A percentile compares a stretch with the other conserved stretches of the same genome.
Evolutionary conservation across 2,888 invertebrate genomes (phyloP).

Genomic region (Busseola fusca): DNA sequence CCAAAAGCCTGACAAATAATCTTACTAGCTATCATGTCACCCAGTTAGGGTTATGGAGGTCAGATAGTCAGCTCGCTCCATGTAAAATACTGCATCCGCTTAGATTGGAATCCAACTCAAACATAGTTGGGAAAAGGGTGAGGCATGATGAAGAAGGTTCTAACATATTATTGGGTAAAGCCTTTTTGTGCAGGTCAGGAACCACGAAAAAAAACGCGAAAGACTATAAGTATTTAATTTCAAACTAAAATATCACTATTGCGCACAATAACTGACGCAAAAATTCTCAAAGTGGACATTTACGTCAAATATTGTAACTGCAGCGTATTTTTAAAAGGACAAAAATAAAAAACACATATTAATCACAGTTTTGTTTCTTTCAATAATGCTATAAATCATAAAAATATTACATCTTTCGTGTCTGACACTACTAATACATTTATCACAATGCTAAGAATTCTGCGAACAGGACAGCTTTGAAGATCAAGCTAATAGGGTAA

Average conservation of each 20-base stretch:
- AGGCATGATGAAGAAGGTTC: background rate
- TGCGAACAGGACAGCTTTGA: conserved; percentile 40
- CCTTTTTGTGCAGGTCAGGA: conserved; percentile 9
- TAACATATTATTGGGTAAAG: background rate
- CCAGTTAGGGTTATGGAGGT: background rate
- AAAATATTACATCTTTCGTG: conserved; percentile 61
- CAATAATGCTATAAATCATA: conserved; percentile 62
- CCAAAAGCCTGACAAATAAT: background rate
- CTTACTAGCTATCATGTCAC: too few species aligned
- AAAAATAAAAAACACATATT: conserved; percentile 52
- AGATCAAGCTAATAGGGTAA: conserved; percentile 40
- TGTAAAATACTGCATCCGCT: background rate
- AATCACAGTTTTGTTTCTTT: conserved; percentile 78
- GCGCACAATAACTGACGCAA: conserved; percentile 40
- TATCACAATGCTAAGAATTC: conserved; percentile 57
- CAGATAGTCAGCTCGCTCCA: background rate
- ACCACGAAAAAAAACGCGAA: background rate
- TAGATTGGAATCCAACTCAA: background rate
- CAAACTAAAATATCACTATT: conserved; percentile 17
- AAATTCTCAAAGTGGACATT: conserved; percentile 12
- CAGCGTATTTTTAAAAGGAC: conserved; percentile 29
- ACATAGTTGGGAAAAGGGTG: background rate
- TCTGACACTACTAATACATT: conserved; percentile 63
- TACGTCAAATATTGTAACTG: conserved; percentile 27
- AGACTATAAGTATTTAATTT: background rate